phyloP scores from a whole-genome alignment of 64 coral and sea anemone genomes.

The Cladopsammia gracilis region DNA sequence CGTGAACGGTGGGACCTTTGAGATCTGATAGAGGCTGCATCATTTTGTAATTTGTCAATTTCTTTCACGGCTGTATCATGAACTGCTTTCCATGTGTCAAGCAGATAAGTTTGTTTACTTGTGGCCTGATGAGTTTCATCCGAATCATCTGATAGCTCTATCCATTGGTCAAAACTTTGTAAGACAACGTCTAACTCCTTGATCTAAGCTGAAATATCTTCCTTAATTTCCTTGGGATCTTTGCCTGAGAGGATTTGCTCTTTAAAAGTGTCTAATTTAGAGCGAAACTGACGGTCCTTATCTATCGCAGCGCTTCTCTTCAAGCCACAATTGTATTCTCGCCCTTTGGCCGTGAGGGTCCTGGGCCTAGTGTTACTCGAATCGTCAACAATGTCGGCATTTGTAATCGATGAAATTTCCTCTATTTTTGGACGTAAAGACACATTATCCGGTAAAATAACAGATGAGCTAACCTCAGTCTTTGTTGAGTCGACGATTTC shows the following conservation, averaged over 20 bases:
- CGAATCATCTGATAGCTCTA: neutral
- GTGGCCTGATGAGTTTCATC: constrained; percentile 9
- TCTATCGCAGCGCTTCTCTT: constrained; percentile 15
- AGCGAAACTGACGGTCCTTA: constrained; percentile 8
- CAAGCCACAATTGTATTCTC: constrained; percentile 3
- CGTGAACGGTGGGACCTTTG: constrained; percentile 3
- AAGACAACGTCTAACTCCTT: constrained; percentile 16
- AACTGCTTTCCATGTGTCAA: constrained; percentile 50
- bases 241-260: neutral
- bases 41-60: constrained; percentile 30
- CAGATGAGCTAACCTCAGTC: constrained; percentile 9
- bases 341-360: constrained; percentile 21
- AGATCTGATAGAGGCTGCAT: constrained; percentile 36
- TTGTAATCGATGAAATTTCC: neutral
- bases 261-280: constrained; percentile 17
- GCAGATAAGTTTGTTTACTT: neutral
- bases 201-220: constrained; percentile 3
- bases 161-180: constrained; percentile 52
- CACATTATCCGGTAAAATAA: neutral
- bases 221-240: constrained; percentile 25
- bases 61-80: neutral
- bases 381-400: neutral
- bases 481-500: neutral
- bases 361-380: constrained; percentile 15
- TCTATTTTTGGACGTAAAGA: constrained; percentile 7